Percentiles rank a stretch among this genome's conserved stretches.
These are phyloP conservation scores for Palythoa grandis DNA, from an alignment of 92 coral and sea anemone genomes.

Conservation along the genomic window DNA sequence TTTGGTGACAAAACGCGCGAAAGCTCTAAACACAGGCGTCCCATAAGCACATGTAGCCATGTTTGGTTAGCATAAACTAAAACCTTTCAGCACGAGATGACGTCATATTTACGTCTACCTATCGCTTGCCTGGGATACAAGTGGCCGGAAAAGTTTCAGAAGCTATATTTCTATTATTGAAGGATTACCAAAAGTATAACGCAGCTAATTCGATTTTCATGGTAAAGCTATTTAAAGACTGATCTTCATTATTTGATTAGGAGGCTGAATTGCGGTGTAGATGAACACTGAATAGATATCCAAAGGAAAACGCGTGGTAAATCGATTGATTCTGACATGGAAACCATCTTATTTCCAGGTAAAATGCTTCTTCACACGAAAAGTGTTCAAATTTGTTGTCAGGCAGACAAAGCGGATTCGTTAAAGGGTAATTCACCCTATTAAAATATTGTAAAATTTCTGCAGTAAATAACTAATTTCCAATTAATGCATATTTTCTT, in stretches of 20 bases:
- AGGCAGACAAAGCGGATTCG: no score
- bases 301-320: background rate
- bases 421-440: no score
- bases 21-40: background rate
- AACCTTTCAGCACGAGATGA: slow-evolving; percentile 5
- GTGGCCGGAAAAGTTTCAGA: slow-evolving; percentile 22
- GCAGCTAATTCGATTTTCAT: slow-evolving; percentile 37
- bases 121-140: slow-evolving; percentile 10
- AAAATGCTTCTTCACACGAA: slow-evolving; percentile 27
- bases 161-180: slow-evolving; percentile 9
- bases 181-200: slow-evolving; percentile 32
- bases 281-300: background rate
- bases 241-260: background rate
- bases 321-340: slow-evolving; percentile 51
- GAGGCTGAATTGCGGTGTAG: background rate
- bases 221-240: slow-evolving; percentile 29
- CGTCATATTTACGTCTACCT: slow-evolving; percentile 15
- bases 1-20: background rate
- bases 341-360: slow-evolving; percentile 84
- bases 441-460: no score
- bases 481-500: no score
- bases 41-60: background rate
- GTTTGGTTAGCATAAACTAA: background rate
- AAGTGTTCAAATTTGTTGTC: background rate
- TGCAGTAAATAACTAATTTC: no score